Base-by-base conservation (phyloP, 1,140 invertebrate species). In the Bombus picipes region DNA sequence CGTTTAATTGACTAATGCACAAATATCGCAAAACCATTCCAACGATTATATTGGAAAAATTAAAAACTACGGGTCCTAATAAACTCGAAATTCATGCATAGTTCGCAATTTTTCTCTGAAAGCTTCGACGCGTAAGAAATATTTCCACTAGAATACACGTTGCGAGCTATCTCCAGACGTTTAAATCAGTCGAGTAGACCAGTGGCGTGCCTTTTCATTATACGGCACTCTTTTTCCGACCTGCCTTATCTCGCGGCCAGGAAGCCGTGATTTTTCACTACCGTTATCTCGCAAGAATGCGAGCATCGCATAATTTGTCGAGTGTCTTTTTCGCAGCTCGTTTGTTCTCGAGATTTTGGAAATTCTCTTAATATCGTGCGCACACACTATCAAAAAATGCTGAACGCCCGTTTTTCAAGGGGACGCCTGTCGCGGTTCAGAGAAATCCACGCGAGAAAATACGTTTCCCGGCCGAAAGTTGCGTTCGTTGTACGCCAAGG, bases 241-340 rank as follows among this genome's bases (percentile, higher is more conserved):
- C 71, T 86, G 77, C 66, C 82, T 82, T 88, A 77, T 86, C 85
- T 82, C 85, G 32, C 66, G 47, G 22, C 5, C 47, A 65, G 84
- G 71, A 72, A 82, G 47, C 81, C 66, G 76, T 65, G 72, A 87
- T 87, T 88, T 88, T 88, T 87, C 72, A 81, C 72, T 53, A 76
- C 87, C 59, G 65, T 89, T 89, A 84, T 85, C 86, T 22, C 81
- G 71, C 68, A 34, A 37, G 73, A 28, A 75, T 32, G 66, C 85
- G 73, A 43, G 65, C 53, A 53, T 86, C 81, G 74, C 74, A 62
- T 88, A 87, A 88, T 86, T 53, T 53, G 47, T 22, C 47, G 47
- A 53, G 47, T 22, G 47, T 53, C 47, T 53, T 53, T 53, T 53
- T 53, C 47, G 1, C 47, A 18, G 47, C 47, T 53, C 47, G 47